phyloP scores from a whole-genome alignment of 2,888 invertebrate species.

The Phorcus lineatus region DNA sequence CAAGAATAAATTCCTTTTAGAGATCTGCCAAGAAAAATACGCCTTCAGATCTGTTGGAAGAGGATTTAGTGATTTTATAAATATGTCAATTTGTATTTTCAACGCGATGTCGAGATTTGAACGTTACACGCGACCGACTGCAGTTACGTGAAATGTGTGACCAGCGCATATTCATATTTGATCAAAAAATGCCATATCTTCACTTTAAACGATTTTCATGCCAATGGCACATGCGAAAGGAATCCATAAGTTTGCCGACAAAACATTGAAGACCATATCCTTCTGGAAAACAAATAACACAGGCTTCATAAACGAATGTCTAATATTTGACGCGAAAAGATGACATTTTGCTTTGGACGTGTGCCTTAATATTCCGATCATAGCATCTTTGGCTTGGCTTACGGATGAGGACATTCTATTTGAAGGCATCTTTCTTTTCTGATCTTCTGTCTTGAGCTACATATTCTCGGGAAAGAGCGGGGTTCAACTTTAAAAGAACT shows the following conservation, averaged over 20 bases:
- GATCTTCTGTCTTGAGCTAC: no score
- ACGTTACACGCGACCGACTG: not conserved
- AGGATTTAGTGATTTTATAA: conserved; percentile 16
- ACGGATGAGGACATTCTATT: no score
- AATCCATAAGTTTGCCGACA: not conserved
- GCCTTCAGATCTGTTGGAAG: not conserved
- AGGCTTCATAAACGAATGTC: conserved; percentile 6
- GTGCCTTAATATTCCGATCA: no score
- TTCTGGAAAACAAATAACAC: conserved; percentile 19
- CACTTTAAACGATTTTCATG: conserved; percentile 7
- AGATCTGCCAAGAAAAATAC: conserved; percentile 15
- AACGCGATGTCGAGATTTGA: conserved; percentile 2
- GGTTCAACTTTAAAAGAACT: no score
- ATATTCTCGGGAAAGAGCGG: no score
- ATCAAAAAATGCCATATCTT: conserved; percentile 14
- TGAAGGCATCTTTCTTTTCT: no score
- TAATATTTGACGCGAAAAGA: conserved; percentile 18
- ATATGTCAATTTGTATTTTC: conserved; percentile 20
- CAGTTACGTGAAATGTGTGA: conserved; percentile 18
- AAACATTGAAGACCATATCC: not conserved
- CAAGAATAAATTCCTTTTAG: conserved; percentile 1
- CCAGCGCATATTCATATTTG: conserved; percentile 5
- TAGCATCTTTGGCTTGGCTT: no score
- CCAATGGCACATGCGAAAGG: not conserved
- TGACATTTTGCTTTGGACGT: no score